Evolutionary conservation across 2,113 vertebrate species (phyloP), one percentile per base, ranked within the genome.

Genomic region (Tupaia chinensis): DNA sequence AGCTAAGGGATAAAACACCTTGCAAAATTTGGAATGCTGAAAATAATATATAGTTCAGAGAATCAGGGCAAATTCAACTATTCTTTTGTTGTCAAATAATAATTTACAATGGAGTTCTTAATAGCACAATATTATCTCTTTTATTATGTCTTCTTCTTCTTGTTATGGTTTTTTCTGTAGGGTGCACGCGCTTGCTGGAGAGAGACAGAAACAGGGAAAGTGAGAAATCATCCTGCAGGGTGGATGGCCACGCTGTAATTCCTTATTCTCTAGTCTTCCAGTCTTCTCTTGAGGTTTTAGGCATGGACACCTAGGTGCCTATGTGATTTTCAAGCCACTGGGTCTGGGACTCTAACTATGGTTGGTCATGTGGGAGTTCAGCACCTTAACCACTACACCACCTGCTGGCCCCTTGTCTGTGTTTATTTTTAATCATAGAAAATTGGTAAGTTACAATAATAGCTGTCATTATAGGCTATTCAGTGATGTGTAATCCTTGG

Each of bases 361-460:
- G 44, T 44, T 44, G 44, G 44, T 44, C 44, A 32, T 32, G 32
- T 32, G 32, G 32, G 32, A 32, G 32, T 32, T 32, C 32, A 44
- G 44, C 44, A 44, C 44, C 44, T 44, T 44, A 44, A 44, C 44
- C 44, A 44, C 44, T 44, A 44, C 44, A 44, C 44, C 44, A 44
- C 44, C 44, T 44, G 44, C 44, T 44, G 44, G 44, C 44, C 44
- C 3, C 44, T 85, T 74, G 29, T 74, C 89, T 87, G 53, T 66
- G 11, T 29, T 60, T 87, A 32, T 77, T 66, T 77, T 73, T 77
- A 86, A 60, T 61, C 19, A 58, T 32, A 91, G 72, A 77, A 96
- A 95, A 44, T 74, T 29, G 87, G 56, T 78, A 56, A 92, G 12
- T 79, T 72, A 60, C 66, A 95, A 65, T 60, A 5, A 61, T 78